Conservation (phyloP, 2,888 invertebrate genomes). For the Saturnia japonica region DNA sequence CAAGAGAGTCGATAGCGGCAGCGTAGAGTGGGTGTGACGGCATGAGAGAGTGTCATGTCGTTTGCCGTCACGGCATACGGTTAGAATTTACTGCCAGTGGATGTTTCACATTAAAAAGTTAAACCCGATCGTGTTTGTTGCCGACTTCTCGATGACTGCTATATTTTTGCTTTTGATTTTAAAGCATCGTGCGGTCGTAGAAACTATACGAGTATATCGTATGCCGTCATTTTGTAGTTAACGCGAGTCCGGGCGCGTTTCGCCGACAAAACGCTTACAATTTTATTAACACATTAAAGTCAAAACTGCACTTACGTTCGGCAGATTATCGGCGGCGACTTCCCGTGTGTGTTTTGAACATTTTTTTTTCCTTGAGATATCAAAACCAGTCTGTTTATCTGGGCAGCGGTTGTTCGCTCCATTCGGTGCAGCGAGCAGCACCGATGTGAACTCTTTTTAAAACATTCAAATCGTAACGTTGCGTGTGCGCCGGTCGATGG, state of each 20-base stretch:
- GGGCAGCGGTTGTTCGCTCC: constrained; percentile 46
- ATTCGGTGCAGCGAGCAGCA: constrained; percentile 24
- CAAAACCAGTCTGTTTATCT: constrained; percentile 77
- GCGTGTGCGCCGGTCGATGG: background rate
- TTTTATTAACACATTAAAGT: constrained; percentile 81
- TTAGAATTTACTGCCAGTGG: too few species aligned
- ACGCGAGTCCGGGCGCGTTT: constrained; percentile 42
- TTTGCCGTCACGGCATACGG: too few species aligned
- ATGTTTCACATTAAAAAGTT: too few species aligned
- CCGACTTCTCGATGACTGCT: too few species aligned
- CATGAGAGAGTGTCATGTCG: too few species aligned
- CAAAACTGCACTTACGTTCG: constrained; percentile 77
- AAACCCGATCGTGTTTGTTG: too few species aligned
- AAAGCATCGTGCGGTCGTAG: background rate
- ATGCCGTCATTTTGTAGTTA: constrained; percentile 9
- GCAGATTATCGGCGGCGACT: constrained; percentile 76
- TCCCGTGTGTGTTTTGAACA: constrained; percentile 57
- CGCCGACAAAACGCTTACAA: constrained; percentile 77
- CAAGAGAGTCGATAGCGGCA: too few species aligned
- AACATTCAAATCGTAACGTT: background rate
- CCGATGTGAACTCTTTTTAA: constrained; percentile 35
- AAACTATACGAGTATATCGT: background rate
- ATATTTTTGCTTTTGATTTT: too few species aligned
- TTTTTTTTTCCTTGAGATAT: constrained; percentile 64
- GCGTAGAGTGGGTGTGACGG: too few species aligned